Conservation (phyloP, 1,140 invertebrate species). For the Zaprionus vittiger region DNA sequence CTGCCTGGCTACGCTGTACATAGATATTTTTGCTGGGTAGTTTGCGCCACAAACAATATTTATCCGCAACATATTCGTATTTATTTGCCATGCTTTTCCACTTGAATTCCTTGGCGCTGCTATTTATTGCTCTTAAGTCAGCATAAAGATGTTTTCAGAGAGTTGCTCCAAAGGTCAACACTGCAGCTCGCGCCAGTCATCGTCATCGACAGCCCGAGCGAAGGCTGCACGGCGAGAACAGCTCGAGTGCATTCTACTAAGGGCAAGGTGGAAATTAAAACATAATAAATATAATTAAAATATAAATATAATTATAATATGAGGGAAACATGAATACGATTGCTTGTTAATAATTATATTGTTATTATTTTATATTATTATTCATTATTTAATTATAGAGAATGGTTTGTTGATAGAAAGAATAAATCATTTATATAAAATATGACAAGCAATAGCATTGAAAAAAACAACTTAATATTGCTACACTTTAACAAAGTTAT, state of each 20-base stretch:
- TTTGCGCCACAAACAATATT: slow-evolving; percentile 64
- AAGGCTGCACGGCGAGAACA: slow-evolving; percentile 12
- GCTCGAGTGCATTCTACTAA: not conserved
- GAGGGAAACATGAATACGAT: too few species aligned
- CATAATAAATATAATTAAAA: not conserved
- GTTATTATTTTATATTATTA: too few species aligned
- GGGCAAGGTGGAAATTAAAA: not conserved
- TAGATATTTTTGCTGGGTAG: slow-evolving; percentile 2
- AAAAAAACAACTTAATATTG: not conserved
- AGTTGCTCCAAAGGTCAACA: slow-evolving; percentile 72
- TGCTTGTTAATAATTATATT: too few species aligned
- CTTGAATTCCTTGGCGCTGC: slow-evolving; percentile 61
- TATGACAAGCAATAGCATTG: too few species aligned
- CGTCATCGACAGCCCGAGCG: slow-evolving; percentile 18
- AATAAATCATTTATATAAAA: too few species aligned
- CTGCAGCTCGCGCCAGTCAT: slow-evolving; percentile 69
- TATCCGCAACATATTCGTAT: slow-evolving; percentile 65
- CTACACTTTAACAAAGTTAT: not conserved
- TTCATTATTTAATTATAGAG: too few species aligned
- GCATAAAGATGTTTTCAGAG: slow-evolving; percentile 61
- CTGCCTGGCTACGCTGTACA: not conserved
- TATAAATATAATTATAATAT: not conserved
- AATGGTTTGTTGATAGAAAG: too few species aligned
- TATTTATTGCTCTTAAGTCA: slow-evolving; percentile 64
- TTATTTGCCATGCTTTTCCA: slow-evolving; percentile 76